A percentile compares a stretch with the other conserved stretches of the same genome.
These are phyloP conservation scores for Agrochola litura DNA, from an alignment of 2,888 invertebrate species.

Conservation along the genomic window DNA sequence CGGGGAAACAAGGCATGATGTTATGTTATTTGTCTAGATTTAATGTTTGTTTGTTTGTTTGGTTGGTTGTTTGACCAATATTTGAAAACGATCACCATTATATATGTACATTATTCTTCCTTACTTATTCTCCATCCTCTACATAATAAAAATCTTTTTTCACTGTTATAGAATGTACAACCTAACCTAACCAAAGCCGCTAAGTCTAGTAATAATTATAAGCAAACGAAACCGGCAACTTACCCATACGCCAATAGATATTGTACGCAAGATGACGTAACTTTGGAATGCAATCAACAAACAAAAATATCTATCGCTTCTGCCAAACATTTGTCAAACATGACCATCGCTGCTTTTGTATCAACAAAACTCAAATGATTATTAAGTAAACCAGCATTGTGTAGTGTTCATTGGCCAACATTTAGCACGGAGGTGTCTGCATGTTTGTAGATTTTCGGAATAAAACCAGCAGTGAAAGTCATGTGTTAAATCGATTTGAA, in stretches of 20 bases:
- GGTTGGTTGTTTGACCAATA: too few relatives aligned
- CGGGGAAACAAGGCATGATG: too few relatives aligned
- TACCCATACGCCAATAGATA: background rate
- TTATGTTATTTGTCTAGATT: too few relatives aligned
- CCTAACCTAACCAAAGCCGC: too few relatives aligned
- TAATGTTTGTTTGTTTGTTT: too few relatives aligned
- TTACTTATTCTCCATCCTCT: too few relatives aligned
- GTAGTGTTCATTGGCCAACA: slow-evolving; percentile 1
- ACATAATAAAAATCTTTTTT: too few relatives aligned
- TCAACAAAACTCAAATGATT: background rate
- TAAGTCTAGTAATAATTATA: too few relatives aligned
- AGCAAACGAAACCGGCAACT: too few relatives aligned
- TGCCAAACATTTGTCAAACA: slow-evolving; percentile 13
- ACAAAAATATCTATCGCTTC: background rate
- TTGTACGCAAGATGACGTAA: slow-evolving; percentile 20
- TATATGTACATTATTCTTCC: too few relatives aligned
- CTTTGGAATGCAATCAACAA: slow-evolving; percentile 20
- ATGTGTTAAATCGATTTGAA: slow-evolving; percentile 43
- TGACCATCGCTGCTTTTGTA: background rate
- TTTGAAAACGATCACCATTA: background rate
- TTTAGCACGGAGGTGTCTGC: slow-evolving; percentile 1
- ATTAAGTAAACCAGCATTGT: background rate
- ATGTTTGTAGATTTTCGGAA: slow-evolving; percentile 14
- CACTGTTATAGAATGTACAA: too few relatives aligned
- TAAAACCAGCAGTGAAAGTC: slow-evolving; percentile 28